Conservation (phyloP, 2,888 invertebrate genomes). For the Adelognathus sp. region DNA sequence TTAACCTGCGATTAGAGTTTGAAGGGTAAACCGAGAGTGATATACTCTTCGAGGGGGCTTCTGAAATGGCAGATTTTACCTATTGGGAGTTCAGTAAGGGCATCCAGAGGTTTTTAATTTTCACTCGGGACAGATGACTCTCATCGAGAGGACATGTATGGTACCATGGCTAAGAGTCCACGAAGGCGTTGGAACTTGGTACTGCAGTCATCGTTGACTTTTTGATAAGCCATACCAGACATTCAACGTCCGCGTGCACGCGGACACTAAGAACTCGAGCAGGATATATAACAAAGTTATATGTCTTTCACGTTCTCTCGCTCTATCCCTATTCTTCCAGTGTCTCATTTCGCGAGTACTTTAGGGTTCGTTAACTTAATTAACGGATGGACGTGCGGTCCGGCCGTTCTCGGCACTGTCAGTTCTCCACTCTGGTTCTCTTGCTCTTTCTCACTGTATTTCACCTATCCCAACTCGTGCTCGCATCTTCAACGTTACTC, state of each 20-base stretch:
- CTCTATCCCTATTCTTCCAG: constrained; percentile 54
- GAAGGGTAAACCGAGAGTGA: no score
- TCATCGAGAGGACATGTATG: no score
- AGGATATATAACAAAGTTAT: constrained; percentile 40
- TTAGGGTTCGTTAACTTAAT: constrained; percentile 78
- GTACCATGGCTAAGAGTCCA: no score
- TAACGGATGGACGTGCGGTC: constrained; percentile 74
- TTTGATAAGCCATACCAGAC: no score
- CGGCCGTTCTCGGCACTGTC: constrained; percentile 48
- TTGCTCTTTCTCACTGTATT: constrained; percentile 28
- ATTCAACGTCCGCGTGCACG: constrained; percentile 6
- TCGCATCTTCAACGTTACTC: constrained; percentile 41
- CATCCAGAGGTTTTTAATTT: no score
- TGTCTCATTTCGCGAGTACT: constrained; percentile 71
- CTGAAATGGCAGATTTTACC: no score
- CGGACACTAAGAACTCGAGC: constrained; percentile 17
- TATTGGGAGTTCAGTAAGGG: no score
- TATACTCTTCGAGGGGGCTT: no score
- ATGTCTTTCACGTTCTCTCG: constrained; percentile 49
- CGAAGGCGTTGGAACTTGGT: no score
- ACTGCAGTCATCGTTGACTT: not conserved
- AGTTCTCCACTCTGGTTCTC: constrained; percentile 53
- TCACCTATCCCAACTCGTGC: constrained; percentile 42
- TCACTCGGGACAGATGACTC: no score
- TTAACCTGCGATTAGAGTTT: no score